Evolutionary conservation across 2,888 invertebrate genomes (phyloP), one percentile per base, ranked within the genome.

Genomic region (Dilophus febrilis): DNA sequence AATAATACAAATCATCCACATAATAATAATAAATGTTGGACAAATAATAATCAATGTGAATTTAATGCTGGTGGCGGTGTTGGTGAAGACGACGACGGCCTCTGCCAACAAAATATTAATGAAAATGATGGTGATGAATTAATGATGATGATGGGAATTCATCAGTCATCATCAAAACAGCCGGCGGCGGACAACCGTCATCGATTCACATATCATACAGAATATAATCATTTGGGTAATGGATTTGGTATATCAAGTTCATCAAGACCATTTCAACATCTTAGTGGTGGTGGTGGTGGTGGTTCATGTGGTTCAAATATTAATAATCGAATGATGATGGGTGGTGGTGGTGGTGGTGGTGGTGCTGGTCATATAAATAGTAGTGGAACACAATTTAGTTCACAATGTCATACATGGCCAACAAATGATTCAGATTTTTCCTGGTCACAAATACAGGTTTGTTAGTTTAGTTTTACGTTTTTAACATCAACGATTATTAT

Each of bases 331-430:
- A n/a, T n/a, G n/a, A n/a, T n/a, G n/a, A n/a, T n/a, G n/a, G n/a
- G n/a, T n/a, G n/a, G n/a, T n/a, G n/a, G n/a, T n/a, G n/a, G n/a
- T n/a, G n/a, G n/a, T n/a, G n/a, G n/a, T n/a, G n/a, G n/a, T n/a
- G n/a, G n/a, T n/a, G n/a, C n/a, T n/a, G n/a, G n/a, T n/a, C 4
- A 29, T 29, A 29, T 8, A 8, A 29, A 22, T 22, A 22, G 22
- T 22, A 5, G 8, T 33, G 34, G 46, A 8, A 47, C 44, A 28
- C 49, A 49, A 43, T 47, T 46, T 42, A 45, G 42, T 41, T 42
- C 46, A 4, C 44, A 47, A 31, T 47, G 48, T 37, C 45, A 50
- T 41, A 50, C 50, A 34, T 50, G 50, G 50, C 50, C 50, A 35
- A n/a, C n/a, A n/a, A 44, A 44, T 8, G 49, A 50, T 41, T 44